Base-by-base conservation (phyloP, 2,888 invertebrate genomes). In the Melieria crassipennis region DNA sequence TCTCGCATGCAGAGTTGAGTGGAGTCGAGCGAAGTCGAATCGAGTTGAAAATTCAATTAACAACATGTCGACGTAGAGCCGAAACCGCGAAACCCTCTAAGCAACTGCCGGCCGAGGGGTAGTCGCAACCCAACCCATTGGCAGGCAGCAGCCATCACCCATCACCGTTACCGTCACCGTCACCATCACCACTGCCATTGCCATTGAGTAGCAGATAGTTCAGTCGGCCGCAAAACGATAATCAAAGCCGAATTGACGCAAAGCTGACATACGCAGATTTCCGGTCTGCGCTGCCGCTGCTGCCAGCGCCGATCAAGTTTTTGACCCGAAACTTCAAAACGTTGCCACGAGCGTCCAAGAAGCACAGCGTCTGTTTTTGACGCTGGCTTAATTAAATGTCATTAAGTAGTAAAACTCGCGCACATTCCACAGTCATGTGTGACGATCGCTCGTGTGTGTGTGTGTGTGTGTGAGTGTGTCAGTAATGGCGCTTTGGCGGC, bases 341-440 rank as follows among this genome's bases (percentile, higher is more conserved):
- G 56, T 63, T 69, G 62, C 62, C 62, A 63, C 69, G 63, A 69
- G 69, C 69, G 62, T 30, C 30, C 30, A 30, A 30, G 30, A 30
- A 30, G 30, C 30, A 30, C 30, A 30, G 30, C 30, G 30, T 30
- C 30, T 30, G 30, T 30, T 30, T 30, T 30, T 30, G 30, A 16
- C 30, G 57, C 58, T 56, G 69, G 70, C 74, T 75, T 78, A 75
- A 76, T 78, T 78, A 75, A 75, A 75, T 75, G 77, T 75, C 76
- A 76, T 78, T 78, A 78, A 74, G 73, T 71, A 71, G 71, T 74
- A 71, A 72, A 75, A 71, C 65, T 63, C 65, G 55, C 16, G 50
- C 13, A 30, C 30, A 30, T 30, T 30, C 30, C 30, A 30, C 30
- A 30, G 3, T 11, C 5, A 13, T 52, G 11, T 52, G 13, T 52